Conservation (phyloP, 2,797 vertebrate species). For the Melanotaenia trifasciata region DNA sequence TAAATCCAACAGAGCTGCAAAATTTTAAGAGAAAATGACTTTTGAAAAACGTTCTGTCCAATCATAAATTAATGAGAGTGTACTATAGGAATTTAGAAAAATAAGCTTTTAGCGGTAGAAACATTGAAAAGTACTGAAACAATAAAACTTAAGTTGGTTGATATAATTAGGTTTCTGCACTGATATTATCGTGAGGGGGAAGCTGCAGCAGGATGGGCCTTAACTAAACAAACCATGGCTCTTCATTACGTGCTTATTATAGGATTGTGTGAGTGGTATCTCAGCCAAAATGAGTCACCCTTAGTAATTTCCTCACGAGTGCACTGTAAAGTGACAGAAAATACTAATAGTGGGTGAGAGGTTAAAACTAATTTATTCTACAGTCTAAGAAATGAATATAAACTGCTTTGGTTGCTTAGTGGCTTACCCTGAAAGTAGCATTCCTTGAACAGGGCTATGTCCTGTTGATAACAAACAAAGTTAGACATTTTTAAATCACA, state of each 20-base stretch:
- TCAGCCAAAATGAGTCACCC: conserved; percentile 32
- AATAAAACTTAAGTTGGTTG: neutral
- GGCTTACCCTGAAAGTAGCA: conserved; percentile 83
- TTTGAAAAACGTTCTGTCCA: neutral
- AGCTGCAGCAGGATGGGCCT: conserved; percentile 50
- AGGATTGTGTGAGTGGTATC: neutral
- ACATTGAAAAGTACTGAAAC: neutral
- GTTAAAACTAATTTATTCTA: neutral
- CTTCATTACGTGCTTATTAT: neutral
- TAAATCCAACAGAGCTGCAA: neutral
- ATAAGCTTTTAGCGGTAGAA: neutral
- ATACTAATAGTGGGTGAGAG: neutral
- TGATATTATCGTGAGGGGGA: conserved; percentile 22
- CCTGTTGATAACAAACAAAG: conserved; percentile 63
- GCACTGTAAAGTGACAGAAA: conserved; percentile 15
- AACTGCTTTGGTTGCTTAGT: neutral
- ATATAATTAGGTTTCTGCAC: neutral
- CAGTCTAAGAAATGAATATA: neutral
- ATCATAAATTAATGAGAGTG: neutral
- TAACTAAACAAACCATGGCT: conserved; percentile 44
- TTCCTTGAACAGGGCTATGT: conserved; percentile 80
- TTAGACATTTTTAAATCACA: neutral
- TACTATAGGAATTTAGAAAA: neutral
- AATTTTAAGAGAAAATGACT: neutral
- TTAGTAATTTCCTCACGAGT: conserved; percentile 20